Evolutionary conservation across 2,113 vertebrate genomes (phyloP).

Genomic region (Otis tarda): DNA sequence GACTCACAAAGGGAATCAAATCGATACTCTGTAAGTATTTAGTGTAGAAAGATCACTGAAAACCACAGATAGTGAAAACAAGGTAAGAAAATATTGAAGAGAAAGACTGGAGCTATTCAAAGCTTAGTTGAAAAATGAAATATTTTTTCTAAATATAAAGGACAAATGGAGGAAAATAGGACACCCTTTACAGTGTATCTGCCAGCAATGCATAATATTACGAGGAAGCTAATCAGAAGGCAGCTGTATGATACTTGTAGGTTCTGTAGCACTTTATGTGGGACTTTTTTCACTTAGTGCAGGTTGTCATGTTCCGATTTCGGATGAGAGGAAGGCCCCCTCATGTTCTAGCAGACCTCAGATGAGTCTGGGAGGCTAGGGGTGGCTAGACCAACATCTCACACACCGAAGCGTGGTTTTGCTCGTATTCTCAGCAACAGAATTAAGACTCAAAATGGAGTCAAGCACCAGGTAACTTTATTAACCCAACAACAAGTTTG

Average conservation of each 20-base stretch:
- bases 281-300: neutral
- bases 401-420: too few relatives aligned
- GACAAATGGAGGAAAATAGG: neutral
- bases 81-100: neutral
- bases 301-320: neutral
- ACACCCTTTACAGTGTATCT: neutral
- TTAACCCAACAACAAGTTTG: too few relatives aligned
- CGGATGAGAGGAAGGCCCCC: too few relatives aligned
- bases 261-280: neutral
- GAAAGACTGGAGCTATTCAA: neutral
- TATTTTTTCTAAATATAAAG: neutral
- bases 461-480: too few relatives aligned
- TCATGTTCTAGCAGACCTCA: too few relatives aligned
- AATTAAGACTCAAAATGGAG: too few relatives aligned
- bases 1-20: neutral
- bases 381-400: too few relatives aligned
- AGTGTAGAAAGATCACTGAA: neutral
- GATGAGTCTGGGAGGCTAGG: too few relatives aligned
- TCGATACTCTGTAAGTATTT: fast-evolving
- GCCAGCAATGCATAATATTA: neutral
- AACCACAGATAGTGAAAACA: neutral
- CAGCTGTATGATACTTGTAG: neutral
- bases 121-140: neutral
- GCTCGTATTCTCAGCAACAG: too few relatives aligned
- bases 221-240: neutral